Conservation (phyloP, 2,797 vertebrate species). For the Muscicapa comitata region DNA sequence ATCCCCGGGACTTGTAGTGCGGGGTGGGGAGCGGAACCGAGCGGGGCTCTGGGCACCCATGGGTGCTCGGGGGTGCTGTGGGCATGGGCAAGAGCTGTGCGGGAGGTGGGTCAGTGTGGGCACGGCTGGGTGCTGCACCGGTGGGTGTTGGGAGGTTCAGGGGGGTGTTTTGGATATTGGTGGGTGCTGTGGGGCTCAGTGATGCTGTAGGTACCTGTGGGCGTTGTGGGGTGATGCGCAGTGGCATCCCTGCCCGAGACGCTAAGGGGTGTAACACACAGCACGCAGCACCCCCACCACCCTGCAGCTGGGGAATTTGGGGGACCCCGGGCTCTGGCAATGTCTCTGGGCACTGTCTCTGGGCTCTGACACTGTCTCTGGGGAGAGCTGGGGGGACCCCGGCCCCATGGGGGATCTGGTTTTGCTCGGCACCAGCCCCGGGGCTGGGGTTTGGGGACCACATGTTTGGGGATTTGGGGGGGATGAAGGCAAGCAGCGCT, state of each 20-base stretch:
- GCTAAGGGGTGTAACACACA: neutral
- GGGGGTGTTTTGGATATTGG: too few species aligned
- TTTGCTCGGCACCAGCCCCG: accelerated
- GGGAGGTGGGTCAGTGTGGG: neutral
- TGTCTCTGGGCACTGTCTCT: neutral
- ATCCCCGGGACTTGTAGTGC: constrained; percentile 43
- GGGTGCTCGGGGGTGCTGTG: neutral
- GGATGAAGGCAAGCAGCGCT: neutral
- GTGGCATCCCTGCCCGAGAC: neutral
- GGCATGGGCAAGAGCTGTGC: neutral
- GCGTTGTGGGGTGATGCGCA: neutral
- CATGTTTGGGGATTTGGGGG: too few species aligned
- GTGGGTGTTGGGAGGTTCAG: too few species aligned
- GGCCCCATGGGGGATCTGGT: accelerated
- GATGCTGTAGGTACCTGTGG: neutral
- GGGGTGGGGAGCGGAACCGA: neutral
- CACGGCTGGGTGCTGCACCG: neutral
- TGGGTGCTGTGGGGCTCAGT: neutral
- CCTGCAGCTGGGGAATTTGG: neutral
- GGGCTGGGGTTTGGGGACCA: neutral
- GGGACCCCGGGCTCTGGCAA: neutral
- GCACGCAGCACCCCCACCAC: neutral
- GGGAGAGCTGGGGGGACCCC: too few species aligned
- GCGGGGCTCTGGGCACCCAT: too few species aligned
- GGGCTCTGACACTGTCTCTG: neutral